Base-by-base conservation (phyloP, 2,888 invertebrate species). In the Morpho deidamia region DNA sequence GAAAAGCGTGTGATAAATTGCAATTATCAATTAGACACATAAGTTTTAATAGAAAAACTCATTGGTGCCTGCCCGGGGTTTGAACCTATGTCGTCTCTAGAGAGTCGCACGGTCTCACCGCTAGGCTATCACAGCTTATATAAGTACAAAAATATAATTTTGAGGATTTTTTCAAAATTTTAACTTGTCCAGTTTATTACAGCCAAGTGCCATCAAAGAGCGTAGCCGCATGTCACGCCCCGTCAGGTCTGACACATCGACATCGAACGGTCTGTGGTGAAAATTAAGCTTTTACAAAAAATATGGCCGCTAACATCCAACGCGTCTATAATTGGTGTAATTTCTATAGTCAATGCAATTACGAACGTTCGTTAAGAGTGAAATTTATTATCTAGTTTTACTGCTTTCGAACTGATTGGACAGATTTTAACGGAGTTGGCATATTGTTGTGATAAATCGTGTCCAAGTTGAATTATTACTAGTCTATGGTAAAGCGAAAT, bases 181-280 rank as follows among this genome's bases (percentile, higher is more conserved):
- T 42, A 34, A 46, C 37, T 51, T 56, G 48, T 42, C 45, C 47
- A 38, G 7, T 55, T 55, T 53, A 12, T 10, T 11, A 39, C 11
- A 10, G 38, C 38, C 33, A 35, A 11, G 44, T 12, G 37, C 69
- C 70, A 75, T 83, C 80, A 82, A 81, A 83, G 75, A 58, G 63
- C 59, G 55, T 50, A 33, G 62, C 73, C 72, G 73, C 72, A 65
- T 70, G 76, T 81, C 78, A 78, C 71, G 66, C 58, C 66, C 64
- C 73, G 74, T 82, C 81, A 73, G 55, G 56, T 65, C 68, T 66
- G 77, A 74, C 76, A 78, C 74, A 77, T 80, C 78, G 81, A 81
- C 81, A 71, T 71, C 62, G 69, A 67, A 70, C 67, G 69, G 63
- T 65, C 70, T 64, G 73, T 74, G 69, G 75, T 72, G 67, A 76